Conservation (phyloP, 2,888 invertebrate genomes). For the Malthinus flaveolus region DNA sequence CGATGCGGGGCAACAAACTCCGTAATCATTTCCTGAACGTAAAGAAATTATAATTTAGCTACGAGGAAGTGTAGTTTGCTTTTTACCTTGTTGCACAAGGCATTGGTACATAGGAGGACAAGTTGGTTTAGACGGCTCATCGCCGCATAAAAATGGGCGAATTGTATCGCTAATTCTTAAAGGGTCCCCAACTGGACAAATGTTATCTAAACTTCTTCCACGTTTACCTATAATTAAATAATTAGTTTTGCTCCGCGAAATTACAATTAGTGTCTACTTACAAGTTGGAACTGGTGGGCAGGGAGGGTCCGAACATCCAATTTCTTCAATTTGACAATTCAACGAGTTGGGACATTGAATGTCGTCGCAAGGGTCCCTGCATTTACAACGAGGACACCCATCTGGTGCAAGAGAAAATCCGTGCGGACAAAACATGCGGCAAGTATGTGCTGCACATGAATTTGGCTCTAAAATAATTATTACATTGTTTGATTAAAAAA, state of each 20-base stretch:
- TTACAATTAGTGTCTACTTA: slow-evolving; percentile 47
- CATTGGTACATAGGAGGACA: slow-evolving; percentile 84
- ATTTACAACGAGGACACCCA: slow-evolving; percentile 80
- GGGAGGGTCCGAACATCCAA: slow-evolving; percentile 75
- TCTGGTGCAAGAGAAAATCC: slow-evolving; percentile 72
- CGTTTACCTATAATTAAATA: slow-evolving; percentile 63
- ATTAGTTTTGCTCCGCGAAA: not conserved
- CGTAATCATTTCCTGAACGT: slow-evolving; percentile 74
- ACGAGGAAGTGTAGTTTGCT: not conserved
- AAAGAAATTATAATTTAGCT: slow-evolving; percentile 2
- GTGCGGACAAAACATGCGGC: slow-evolving; percentile 84
- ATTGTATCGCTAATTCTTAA: slow-evolving; percentile 72
- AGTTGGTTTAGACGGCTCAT: slow-evolving; percentile 77
- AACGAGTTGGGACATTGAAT: slow-evolving; percentile 76
- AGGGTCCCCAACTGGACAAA: slow-evolving; percentile 78
- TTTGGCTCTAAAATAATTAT: slow-evolving; percentile 56
- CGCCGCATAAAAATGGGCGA: slow-evolving; percentile 81
- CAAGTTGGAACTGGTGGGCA: slow-evolving; percentile 86
- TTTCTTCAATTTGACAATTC: slow-evolving; percentile 77
- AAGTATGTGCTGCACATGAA: slow-evolving; percentile 77
- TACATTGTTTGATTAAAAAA: no score
- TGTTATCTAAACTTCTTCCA: slow-evolving; percentile 74
- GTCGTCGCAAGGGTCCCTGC: slow-evolving; percentile 78
- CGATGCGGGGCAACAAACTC: slow-evolving; percentile 83
- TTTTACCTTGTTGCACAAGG: slow-evolving; percentile 71